A percentile compares a stretch with the other conserved stretches of the same genome.
Conservation (phyloP, 2,888 invertebrate genomes). For the Alloscopus bannaensis region DNA sequence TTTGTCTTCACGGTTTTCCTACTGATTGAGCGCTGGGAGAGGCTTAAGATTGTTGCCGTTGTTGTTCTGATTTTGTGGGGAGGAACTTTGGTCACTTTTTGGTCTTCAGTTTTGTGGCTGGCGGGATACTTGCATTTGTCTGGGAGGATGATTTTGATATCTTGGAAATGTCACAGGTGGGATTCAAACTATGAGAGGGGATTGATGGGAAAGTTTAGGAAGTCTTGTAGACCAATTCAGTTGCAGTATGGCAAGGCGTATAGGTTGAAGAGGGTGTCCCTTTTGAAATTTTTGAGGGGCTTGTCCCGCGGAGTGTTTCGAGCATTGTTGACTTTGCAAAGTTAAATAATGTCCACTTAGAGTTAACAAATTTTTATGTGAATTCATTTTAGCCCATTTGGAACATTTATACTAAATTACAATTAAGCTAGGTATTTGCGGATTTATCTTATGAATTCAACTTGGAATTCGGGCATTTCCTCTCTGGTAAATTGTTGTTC, state of each 20-base stretch:
- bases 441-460: too few relatives aligned
- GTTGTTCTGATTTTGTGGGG: not conserved
- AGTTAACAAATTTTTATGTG: too few relatives aligned
- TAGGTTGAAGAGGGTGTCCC: not conserved
- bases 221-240: not conserved
- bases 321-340: not conserved
- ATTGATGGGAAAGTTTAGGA: constrained; percentile 5
- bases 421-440: too few relatives aligned
- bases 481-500: too few relatives aligned
- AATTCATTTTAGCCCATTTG: too few relatives aligned
- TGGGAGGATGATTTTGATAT: not conserved
- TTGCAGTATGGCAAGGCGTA: constrained; percentile 11
- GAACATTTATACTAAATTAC: too few relatives aligned
- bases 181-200: not conserved
- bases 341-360: too few relatives aligned
- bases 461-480: too few relatives aligned
- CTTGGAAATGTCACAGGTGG: not conserved
- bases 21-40: not conserved
- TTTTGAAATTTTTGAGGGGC: constrained; percentile 1
- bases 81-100: not conserved
- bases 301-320: not conserved
- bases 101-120: not conserved
- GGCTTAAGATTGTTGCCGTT: not conserved
- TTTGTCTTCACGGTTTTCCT: not conserved
- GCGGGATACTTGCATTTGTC: not conserved